Percentiles rank a stretch among this genome's conserved stretches.
These are phyloP conservation scores for Drosophila elegans DNA, from an alignment of 1,140 invertebrate genomes.

Conservation along the genomic window DNA sequence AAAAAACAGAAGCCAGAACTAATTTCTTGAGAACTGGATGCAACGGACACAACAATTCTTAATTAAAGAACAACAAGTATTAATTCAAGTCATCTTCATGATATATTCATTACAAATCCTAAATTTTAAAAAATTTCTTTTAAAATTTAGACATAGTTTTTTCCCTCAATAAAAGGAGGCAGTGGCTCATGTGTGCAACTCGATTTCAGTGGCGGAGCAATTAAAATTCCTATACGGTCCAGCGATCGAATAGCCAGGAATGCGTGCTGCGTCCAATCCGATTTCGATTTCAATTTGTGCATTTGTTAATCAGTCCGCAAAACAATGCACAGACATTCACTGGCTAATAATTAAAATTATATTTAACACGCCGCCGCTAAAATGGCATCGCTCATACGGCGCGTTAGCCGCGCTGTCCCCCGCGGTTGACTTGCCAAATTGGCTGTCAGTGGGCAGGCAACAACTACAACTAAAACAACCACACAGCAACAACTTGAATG, in stretches of 20 bases:
- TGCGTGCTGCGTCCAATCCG: constrained; percentile 65
- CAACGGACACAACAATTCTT: too few species aligned
- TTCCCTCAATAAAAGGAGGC: too few species aligned
- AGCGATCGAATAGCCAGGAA: constrained; percentile 33
- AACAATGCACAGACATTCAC: constrained; percentile 43
- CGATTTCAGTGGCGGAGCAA: constrained; percentile 70
- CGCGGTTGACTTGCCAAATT: constrained; percentile 53
- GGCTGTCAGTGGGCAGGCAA: constrained; percentile 45
- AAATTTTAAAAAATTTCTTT: too few species aligned
- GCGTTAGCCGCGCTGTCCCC: constrained; percentile 30
- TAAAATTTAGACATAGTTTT: too few species aligned
- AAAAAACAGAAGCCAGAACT: too few species aligned
- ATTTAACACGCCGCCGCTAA: constrained; percentile 36
- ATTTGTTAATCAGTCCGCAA: constrained; percentile 46
- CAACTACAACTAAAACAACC: constrained; percentile 6
- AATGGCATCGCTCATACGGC: constrained; percentile 55
- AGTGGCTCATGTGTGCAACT: constrained; percentile 39
- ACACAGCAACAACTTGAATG: background rate
- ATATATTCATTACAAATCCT: too few species aligned
- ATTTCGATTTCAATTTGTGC: constrained; percentile 67
- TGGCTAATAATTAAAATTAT: constrained; percentile 72
- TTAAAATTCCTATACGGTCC: constrained; percentile 73
- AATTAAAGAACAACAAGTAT: too few species aligned
- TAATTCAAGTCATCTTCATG: too few species aligned
- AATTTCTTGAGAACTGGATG: too few species aligned